phyloP scores from a whole-genome alignment of 2,113 vertebrate genomes.

The Toxostoma redivivum region DNA sequence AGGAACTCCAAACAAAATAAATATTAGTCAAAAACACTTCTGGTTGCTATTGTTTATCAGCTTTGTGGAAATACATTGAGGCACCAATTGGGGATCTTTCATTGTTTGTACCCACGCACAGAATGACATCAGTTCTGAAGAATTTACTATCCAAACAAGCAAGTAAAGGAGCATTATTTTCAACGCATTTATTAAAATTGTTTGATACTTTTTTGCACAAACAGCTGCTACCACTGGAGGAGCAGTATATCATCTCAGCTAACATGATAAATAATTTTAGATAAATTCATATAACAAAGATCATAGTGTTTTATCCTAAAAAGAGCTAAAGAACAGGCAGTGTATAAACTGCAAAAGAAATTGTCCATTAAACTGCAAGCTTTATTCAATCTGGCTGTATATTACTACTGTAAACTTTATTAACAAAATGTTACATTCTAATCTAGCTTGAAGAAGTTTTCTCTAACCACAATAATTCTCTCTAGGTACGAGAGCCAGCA shows the following conservation, averaged over 20 bases:
- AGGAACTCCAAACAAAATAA: constrained; percentile 52
- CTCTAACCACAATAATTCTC: background rate
- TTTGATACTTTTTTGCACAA: background rate
- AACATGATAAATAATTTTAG: background rate
- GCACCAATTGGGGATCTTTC: constrained; percentile 25
- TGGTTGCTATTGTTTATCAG: constrained; percentile 47
- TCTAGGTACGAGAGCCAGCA: background rate
- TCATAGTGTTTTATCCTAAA: background rate
- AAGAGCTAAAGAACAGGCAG: background rate
- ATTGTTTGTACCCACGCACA: constrained; percentile 50
- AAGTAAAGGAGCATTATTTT: constrained; percentile 21
- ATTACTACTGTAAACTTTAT: background rate
- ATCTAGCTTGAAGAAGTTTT: background rate
- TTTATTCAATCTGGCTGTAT: background rate
- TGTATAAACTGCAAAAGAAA: background rate
- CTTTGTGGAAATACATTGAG: constrained; percentile 41
- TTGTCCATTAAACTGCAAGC: background rate
- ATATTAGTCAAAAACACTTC: constrained; percentile 9
- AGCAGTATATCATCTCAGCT: background rate
- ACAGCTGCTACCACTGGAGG: background rate
- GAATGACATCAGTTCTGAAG: constrained; percentile 25
- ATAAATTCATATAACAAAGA: background rate
- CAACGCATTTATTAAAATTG: background rate
- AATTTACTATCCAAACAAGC: constrained; percentile 44
- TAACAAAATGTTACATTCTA: background rate